Evolutionary conservation across 1,140 invertebrate genomes (phyloP), one percentile per base, ranked within the genome.

Genomic region (Drosophila simulans): DNA sequence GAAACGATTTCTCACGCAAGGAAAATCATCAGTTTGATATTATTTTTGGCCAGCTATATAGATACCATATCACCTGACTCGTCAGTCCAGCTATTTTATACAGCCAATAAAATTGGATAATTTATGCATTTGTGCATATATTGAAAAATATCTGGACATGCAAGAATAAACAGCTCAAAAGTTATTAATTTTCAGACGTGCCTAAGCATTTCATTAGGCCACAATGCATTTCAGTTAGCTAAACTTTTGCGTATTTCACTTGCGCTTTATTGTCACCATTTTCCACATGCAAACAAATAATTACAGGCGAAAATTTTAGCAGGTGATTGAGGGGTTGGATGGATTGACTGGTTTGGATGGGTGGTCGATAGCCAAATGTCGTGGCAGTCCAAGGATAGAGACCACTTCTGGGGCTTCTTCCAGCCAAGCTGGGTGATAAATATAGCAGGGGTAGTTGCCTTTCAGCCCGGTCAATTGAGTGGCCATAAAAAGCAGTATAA

Each of bases 201-300:
- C 55, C 71, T 11, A 37, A n/a, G 25, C 46, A 52, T 73, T 66
- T 58, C 75, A 77, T 63, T 58, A 51, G 43, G 49, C 45, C 51
- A 31, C 7, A 57, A 69, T 58, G 43, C 60, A 73, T 58, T 86
- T 68, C 5, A 48, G 45, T 53, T 73, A 58, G 4, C 8, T 46
- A 22, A 25, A 25, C 22, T 55, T 69, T 85, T 64, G 72, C 53
- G 77, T 74, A 75, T 78, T 82, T 56, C 52, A 75, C 82, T 86
- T 57, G 51, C 53, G 53, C 49, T 56, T 49, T 13, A 56, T 64
- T 43, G 58, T 39, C 75, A 37, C 71, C 37, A 53, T 62, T 77
- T 55, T 43, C 51, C 60, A 74, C 82, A 85, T 85, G 82, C 82
- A 78, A 85, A 86, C 60, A 86, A 85, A 88, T 82, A 78, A 85